Conservation (phyloP, 2,797 vertebrate genomes). For the Carcharodon carcharias region DNA sequence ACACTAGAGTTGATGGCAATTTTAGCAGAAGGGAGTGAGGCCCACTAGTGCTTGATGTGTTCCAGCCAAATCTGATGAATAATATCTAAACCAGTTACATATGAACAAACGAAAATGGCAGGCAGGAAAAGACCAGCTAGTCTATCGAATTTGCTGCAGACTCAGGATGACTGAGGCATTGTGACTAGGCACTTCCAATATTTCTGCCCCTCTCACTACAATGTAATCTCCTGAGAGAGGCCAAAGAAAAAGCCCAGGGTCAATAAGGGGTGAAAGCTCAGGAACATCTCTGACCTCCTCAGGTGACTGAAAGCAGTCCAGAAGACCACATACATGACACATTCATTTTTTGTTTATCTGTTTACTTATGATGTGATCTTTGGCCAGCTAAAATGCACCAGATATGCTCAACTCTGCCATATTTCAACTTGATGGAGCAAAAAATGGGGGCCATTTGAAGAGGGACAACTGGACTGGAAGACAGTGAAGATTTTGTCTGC, state of each 20-base stretch:
- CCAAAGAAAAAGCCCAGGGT: neutral
- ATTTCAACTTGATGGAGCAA: too few relatives aligned
- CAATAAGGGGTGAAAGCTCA: neutral
- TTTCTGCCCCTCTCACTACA: neutral
- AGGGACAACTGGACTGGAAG: too few relatives aligned
- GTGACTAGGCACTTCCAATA: neutral
- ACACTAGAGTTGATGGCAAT: neutral
- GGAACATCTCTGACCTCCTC: too few relatives aligned
- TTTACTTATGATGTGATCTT: too few relatives aligned
- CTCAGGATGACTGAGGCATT: neutral
- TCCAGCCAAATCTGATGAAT: neutral
- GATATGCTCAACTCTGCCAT: too few relatives aligned
- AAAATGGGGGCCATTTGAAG: too few relatives aligned
- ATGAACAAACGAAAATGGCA: neutral
- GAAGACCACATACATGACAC: too few relatives aligned
- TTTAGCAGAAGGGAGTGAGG: neutral
- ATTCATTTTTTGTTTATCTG: neutral
- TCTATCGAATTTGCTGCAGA: neutral
- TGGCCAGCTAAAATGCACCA: too few relatives aligned
- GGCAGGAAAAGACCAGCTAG: neutral
- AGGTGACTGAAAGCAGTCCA: too few relatives aligned
- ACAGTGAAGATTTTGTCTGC: too few relatives aligned
- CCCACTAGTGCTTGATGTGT: neutral
- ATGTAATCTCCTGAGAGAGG: neutral
- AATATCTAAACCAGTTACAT: neutral